Percentiles rank a stretch among this genome's conserved stretches.
These are phyloP conservation scores for Pelecanus crispus DNA, from an alignment of 2,113 vertebrate species.

Conservation along the genomic window DNA sequence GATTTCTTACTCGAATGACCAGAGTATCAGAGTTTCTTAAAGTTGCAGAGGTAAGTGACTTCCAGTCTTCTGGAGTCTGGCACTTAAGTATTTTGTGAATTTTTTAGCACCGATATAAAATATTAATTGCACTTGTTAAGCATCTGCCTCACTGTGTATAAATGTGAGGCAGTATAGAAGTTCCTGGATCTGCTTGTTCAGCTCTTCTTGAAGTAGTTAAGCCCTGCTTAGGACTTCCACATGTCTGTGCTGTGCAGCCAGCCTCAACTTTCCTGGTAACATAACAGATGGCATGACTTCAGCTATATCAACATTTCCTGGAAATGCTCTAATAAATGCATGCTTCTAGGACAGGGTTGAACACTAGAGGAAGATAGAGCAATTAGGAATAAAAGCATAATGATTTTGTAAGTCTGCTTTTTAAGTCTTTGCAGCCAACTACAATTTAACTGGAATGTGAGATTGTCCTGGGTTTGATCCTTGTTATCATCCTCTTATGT, in stretches of 20 bases:
- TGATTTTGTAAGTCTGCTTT: not conserved
- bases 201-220: not conserved
- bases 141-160: not conserved
- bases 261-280: not conserved
- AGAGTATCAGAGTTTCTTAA: constrained; percentile 98
- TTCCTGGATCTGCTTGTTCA: not conserved
- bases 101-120: not conserved
- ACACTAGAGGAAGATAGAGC: not conserved
- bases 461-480: not conserved
- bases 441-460: not conserved
- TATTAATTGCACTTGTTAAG: not conserved
- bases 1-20: constrained; percentile 97
- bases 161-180: not conserved
- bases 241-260: not conserved
- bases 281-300: not conserved
- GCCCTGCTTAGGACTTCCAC: not conserved
- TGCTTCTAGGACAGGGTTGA: not conserved
- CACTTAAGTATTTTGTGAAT: not conserved
- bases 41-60: constrained; percentile 89
- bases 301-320: not conserved
- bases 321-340: not conserved
- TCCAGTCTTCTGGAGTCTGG: not conserved
- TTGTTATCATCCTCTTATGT: not conserved
- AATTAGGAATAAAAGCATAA: not conserved
- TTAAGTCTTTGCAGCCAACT: not conserved